These are phyloP conservation scores for Anthoscopus minutus DNA, from an alignment of 2,113 vertebrate species.

Conservation along the genomic window DNA sequence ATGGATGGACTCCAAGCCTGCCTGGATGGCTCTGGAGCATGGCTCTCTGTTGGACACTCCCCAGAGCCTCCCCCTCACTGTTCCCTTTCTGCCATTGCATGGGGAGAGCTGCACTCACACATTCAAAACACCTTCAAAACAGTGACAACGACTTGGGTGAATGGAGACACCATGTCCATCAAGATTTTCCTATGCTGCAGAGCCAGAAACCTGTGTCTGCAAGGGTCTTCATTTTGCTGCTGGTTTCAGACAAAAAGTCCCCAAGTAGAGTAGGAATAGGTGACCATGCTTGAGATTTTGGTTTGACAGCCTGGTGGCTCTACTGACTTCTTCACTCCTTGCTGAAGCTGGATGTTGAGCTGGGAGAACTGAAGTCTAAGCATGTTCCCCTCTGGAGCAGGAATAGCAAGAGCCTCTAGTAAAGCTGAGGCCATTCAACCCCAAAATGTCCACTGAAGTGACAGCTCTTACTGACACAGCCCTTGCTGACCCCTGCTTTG, in stretches of 20 bases:
- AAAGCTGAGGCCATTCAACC: neutral
- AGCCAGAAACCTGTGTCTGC: neutral
- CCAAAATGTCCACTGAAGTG: neutral
- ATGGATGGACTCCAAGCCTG: neutral
- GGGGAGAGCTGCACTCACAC: neutral
- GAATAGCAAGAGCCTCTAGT: neutral
- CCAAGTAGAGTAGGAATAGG: neutral
- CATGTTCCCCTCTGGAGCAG: neutral
- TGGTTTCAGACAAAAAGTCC: neutral
- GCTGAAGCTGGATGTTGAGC: neutral
- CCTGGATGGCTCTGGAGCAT: neutral
- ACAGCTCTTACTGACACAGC: neutral
- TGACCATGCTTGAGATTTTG: neutral
- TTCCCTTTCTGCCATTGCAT: neutral
- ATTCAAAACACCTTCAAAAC: neutral
- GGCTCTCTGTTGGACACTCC: neutral
- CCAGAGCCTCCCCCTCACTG: neutral
- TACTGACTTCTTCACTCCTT: neutral
- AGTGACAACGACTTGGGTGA: neutral
- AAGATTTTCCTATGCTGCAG: neutral
- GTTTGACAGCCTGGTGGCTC: neutral
- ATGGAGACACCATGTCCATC: fast-evolving
- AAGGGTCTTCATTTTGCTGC: neutral
- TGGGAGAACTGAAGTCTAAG: neutral
- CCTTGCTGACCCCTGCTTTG: neutral